Base-by-base conservation (phyloP, 2,113 vertebrate species). In the Bufo gargarizans region DNA sequence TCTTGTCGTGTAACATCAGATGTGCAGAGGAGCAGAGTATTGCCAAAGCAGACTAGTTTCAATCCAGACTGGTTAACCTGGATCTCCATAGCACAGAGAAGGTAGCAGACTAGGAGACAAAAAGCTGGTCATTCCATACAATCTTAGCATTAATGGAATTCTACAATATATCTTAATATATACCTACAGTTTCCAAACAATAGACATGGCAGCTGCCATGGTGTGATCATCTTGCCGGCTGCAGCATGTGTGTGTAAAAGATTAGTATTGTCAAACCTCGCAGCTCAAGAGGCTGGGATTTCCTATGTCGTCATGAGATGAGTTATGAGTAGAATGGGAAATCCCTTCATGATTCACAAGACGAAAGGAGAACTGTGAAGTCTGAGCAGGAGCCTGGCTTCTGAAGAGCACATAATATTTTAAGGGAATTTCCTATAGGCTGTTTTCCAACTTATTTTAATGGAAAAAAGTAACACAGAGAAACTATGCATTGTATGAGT, bases 21-120 rank as follows among this genome's bases (percentile, higher is more conserved):
- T 47, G 90, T 82, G 89, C 95, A 96, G n/a, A 93, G 92, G 88
- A 96, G 91, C 63, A 93, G 43, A 0, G 0, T 93, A 55, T 94
- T 92, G 88, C 93, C 91, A 7, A 90, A 90, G 74, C 95, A 96
- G 9, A 89, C 89, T 83, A 92, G 93, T n/a, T 82, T 90, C 89
- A 96, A 9, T 3, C 91, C 91, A 69, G 83, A 65, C 43, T 58
- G 59, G 0, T 83, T 86, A 69, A 74, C 88, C 80, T 2, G 65
- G 86, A 58, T 58, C 4, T 90, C 49, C 55, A 55, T 84, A 13
- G 59, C 93, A 56, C 0, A 2, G 59, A 90, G 86, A 90, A 91
- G 86, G 84, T 86, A 90, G 91, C 89, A 92, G 87, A 91, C 95
- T 96, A 89, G 86, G 91, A 2, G 89, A 86, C 4, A 80, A 53